These are phyloP conservation scores for Chaenocephalus aceratus DNA, from an alignment of 2,113 vertebrate genomes.

Conservation along the genomic window DNA sequence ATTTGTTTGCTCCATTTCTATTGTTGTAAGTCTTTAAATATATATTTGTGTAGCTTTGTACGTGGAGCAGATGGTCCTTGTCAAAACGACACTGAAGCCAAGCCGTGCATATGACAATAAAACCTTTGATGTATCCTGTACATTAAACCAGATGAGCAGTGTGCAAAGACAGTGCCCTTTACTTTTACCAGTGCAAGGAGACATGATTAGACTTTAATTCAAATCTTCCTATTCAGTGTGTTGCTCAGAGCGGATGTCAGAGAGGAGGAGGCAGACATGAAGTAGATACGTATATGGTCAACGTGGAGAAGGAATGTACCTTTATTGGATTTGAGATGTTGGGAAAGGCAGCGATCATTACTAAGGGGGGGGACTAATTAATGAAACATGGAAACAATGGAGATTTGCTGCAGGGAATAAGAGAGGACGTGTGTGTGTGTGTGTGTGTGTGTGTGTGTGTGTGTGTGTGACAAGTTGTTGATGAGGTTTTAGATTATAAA, in stretches of 20 bases:
- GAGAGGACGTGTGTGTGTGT: too few relatives aligned
- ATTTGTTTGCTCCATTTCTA: background rate
- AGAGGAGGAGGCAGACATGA: background rate
- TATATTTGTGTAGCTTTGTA: too few relatives aligned
- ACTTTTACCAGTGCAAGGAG: constrained; percentile 17
- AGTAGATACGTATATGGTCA: constrained; percentile 21
- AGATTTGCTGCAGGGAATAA: constrained; percentile 30
- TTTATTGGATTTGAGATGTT: background rate
- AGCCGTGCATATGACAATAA: too few relatives aligned
- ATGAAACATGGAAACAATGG: constrained; percentile 45
- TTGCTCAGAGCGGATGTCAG: constrained; percentile 9
- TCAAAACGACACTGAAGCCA: too few relatives aligned
- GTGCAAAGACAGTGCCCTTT: background rate
- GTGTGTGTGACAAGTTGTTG: constrained; percentile 9
- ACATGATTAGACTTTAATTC: background rate
- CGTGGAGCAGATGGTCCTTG: too few relatives aligned
- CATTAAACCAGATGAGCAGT: background rate
- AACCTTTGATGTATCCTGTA: too few relatives aligned
- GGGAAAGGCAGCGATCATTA: constrained; percentile 34
- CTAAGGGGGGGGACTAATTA: constrained; percentile 19
- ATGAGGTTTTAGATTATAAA: background rate
- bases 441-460: too few relatives aligned
- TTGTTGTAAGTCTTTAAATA: too few relatives aligned
- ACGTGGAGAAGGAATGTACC: constrained; percentile 13
- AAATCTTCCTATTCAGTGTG: constrained; percentile 13